These are phyloP conservation scores for Sciurus carolinensis DNA, from an alignment of 2,797 vertebrate species.

Conservation along the genomic window DNA sequence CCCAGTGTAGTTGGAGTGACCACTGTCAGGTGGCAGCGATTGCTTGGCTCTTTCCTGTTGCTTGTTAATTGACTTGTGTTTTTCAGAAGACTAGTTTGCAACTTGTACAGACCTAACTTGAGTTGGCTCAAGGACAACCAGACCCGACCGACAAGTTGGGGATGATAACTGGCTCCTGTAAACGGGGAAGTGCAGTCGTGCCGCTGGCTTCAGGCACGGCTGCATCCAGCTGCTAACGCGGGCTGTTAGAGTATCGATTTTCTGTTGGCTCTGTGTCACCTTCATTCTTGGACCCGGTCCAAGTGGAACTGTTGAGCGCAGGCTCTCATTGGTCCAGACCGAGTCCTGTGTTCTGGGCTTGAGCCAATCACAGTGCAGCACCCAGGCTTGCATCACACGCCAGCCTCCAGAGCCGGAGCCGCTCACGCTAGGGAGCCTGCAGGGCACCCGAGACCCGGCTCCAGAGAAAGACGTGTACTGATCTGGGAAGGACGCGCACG, in stretches of 20 bases:
- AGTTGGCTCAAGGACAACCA: background rate
- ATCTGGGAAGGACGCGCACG: background rate
- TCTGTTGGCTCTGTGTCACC: background rate
- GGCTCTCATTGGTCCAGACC: background rate
- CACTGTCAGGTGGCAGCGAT: background rate
- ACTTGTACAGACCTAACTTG: background rate
- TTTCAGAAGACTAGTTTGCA: constrained; percentile 40
- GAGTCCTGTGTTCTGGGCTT: background rate
- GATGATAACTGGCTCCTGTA: background rate
- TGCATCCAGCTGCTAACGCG: background rate
- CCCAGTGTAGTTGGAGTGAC: constrained; percentile 33
- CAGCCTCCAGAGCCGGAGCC: too few species aligned
- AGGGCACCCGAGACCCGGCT: background rate
- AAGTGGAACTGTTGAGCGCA: background rate
- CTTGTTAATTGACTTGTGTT: background rate
- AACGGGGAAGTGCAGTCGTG: background rate
- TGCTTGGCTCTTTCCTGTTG: constrained; percentile 17
- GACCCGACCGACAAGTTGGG: too few species aligned
- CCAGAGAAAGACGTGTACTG: background rate
- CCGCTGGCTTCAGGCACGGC: background rate
- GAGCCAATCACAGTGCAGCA: background rate
- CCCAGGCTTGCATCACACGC: background rate
- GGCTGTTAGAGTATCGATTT: background rate
- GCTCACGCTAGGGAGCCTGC: too few species aligned
- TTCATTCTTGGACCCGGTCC: background rate